Evolutionary conservation across 2,797 vertebrate species (phyloP).

Genomic region (Labeo calbasu): DNA sequence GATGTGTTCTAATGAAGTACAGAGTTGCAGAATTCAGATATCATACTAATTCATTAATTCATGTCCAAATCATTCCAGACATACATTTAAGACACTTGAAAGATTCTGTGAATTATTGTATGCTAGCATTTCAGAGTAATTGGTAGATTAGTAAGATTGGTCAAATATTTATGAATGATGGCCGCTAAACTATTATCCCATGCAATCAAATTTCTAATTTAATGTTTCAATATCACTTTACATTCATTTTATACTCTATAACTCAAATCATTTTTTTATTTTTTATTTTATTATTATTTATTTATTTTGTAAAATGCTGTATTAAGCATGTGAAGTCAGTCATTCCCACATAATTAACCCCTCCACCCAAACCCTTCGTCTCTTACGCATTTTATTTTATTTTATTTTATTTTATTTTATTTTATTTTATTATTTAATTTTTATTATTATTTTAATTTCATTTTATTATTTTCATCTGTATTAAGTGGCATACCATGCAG

Average conservation of each 20-base stretch:
- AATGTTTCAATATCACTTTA: not conserved
- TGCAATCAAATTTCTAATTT: not conserved
- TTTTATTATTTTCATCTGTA: too few species aligned
- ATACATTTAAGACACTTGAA: not conserved
- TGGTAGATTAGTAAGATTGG: not conserved
- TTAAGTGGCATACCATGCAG: too few species aligned
- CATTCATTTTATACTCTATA: too few species aligned
- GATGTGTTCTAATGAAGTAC: not conserved
- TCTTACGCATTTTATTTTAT: too few species aligned
- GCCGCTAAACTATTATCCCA: not conserved
- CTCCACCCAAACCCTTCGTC: too few species aligned
- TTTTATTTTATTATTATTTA: not conserved
- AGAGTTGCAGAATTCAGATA: not conserved
- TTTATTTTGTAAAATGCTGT: not conserved
- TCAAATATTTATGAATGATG: too few species aligned
- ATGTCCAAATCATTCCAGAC: not conserved
- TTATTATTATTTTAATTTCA: too few species aligned
- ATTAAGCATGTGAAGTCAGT: not conserved
- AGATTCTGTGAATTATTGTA: not conserved
- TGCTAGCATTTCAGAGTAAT: not conserved
- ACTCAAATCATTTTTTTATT: not conserved
- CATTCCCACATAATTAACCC: too few species aligned
- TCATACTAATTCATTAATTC: not conserved
- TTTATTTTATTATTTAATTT: too few species aligned
- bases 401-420: too few species aligned